Conservation (phyloP, 2,113 vertebrate species). For the Vulpes vulpes region DNA sequence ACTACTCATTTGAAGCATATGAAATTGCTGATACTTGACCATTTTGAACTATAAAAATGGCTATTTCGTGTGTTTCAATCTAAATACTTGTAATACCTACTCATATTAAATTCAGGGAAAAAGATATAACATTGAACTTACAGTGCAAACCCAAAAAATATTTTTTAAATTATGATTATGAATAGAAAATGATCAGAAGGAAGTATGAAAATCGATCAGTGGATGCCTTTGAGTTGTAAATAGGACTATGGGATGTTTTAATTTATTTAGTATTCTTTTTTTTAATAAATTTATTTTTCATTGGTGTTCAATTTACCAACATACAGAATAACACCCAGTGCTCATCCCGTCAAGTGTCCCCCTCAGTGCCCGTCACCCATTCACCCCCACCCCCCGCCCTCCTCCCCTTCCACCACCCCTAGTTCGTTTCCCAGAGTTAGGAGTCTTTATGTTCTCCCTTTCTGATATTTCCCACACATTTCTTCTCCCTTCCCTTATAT, state of each 20-base stretch:
- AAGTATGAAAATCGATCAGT: conserved; percentile 5
- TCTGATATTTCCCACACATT: too few relatives aligned
- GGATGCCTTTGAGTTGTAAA: not conserved
- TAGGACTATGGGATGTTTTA: not conserved
- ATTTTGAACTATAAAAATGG: not conserved
- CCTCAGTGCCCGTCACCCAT: too few relatives aligned
- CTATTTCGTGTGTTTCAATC: not conserved
- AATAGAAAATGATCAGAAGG: not conserved
- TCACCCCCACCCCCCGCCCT: too few relatives aligned
- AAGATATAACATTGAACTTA: not conserved
- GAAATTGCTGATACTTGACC: not conserved
- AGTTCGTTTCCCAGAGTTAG: too few relatives aligned
- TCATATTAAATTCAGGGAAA: not conserved
- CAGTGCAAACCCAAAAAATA: not conserved
- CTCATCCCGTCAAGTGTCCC: too few relatives aligned
- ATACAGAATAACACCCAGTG: too few relatives aligned
- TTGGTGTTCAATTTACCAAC: too few relatives aligned
- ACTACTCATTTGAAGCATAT: not conserved
- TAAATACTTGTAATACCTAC: not conserved
- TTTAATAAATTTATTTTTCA: too few relatives aligned
- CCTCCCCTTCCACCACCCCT: too few relatives aligned
- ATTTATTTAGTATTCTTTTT: not conserved
- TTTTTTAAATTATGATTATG: not conserved
- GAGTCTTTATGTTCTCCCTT: too few relatives aligned
- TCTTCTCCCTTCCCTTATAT: too few relatives aligned